Evolutionary conservation across 1,140 invertebrate species (phyloP), one percentile per base, ranked within the genome.

Genomic region (Lerema accius): DNA sequence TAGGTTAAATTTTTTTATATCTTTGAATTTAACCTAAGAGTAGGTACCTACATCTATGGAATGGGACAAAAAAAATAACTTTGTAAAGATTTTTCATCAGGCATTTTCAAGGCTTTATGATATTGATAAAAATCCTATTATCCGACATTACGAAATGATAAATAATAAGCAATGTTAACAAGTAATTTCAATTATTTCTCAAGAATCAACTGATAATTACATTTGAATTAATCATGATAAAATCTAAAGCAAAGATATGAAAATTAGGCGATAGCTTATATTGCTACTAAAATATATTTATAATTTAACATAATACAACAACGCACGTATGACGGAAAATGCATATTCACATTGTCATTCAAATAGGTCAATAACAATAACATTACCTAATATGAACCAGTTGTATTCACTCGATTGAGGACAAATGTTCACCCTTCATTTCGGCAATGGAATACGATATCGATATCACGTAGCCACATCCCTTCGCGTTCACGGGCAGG

Each of bases 401-500:
- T 13, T 37, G 28, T 37, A 15, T 2, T 60, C 16, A n/a, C 17
- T 60, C 10, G 32, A 48, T 60, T 61, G 37, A 39, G 37, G 23
- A 39, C 46, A 48, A 50, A 45, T 16, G 55, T 66, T 64, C n/a
- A 45, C 40, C 50, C 26, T 45, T 58, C 45, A 58, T 58, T 58
- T 58, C 32, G 42, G 53, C 40, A 58, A 58, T 61, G 42, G 65
- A 58, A 69, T 71, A 71, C 45, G 66, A 49, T 80, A 81, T 86
- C 82, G 79, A 89, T 84, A 84, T 63, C 71, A 77, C 69, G 67
- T 19, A 64, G 53, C 72, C 74, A 63, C 84, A 87, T 86, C 84
- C 84, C 84, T 86, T 43, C 53, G 71, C 73, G 80, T 89, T 89
- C 84, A 85, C 71, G 84, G 83, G 80, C 86, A 86, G 82, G 84